phyloP scores from a whole-genome alignment of 1,140 invertebrate species.

The Myzus persicae region DNA sequence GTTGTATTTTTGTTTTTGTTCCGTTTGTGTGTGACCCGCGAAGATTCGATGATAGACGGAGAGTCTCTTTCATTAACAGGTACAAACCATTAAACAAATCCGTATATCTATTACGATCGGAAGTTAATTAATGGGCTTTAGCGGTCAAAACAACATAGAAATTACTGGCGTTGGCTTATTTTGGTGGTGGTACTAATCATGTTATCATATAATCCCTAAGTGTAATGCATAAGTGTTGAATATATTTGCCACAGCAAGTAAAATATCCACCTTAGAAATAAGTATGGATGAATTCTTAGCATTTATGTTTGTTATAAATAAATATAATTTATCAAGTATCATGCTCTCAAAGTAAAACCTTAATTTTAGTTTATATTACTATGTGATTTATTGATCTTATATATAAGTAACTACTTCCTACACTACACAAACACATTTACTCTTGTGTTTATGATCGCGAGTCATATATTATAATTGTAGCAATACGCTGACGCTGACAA shows the following conservation, averaged over 20 bases:
- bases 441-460: neutral
- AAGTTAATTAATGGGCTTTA: slow-evolving; percentile 48
- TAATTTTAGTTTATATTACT: neutral
- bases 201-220: neutral
- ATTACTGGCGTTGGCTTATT: slow-evolving; percentile 28
- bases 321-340: neutral
- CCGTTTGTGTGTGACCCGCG: slow-evolving; percentile 58
- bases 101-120: neutral
- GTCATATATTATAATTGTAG: neutral
- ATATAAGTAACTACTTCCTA: neutral
- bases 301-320: neutral
- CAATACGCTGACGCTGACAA: neutral
- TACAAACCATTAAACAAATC: slow-evolving; percentile 53
- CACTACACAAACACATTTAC: neutral
- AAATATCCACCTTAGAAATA: neutral
- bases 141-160: slow-evolving; percentile 2
- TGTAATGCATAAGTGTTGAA: neutral
- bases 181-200: slow-evolving; percentile 41
- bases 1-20: slow-evolving; percentile 59
- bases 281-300: neutral
- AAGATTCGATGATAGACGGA: slow-evolving; percentile 57
- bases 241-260: too few relatives aligned
- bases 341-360: neutral
- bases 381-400: neutral
- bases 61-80: slow-evolving; percentile 59